Conservation (phyloP, 2,888 invertebrate genomes). For the Heliconius charithonia region DNA sequence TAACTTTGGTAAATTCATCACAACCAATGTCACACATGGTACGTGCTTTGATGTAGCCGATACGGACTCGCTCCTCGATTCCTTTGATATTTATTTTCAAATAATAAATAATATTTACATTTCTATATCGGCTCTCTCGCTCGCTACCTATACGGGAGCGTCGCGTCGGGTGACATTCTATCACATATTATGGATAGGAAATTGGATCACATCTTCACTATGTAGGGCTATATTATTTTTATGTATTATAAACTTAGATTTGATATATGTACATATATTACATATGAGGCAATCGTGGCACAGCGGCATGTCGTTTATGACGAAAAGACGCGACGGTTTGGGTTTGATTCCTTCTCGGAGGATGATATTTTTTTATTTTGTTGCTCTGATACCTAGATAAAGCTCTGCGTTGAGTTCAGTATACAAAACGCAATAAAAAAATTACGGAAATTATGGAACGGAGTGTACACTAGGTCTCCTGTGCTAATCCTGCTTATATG, state of each 20-base stretch:
- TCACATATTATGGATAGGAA: constrained; percentile 7
- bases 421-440: too few species aligned
- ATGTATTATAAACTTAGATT: neutral
- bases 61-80: constrained; percentile 12
- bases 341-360: too few species aligned
- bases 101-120: constrained; percentile 39
- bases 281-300: neutral
- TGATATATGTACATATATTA: neutral
- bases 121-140: constrained; percentile 22
- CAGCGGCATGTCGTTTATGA: too few species aligned
- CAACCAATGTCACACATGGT: constrained; percentile 16
- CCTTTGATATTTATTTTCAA: constrained; percentile 41
- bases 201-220: constrained; percentile 2
- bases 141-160: constrained; percentile 6
- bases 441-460: too few species aligned
- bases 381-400: too few species aligned
- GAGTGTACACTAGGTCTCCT: too few species aligned
- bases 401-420: too few species aligned
- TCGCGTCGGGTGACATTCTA: constrained; percentile 13
- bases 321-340: too few species aligned
- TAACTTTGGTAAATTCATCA: constrained; percentile 17
- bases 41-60: constrained; percentile 35
- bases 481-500: too few species aligned
- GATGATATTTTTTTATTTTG: too few species aligned
- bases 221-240: neutral